A percentile compares a stretch with the other conserved stretches of the same genome.
Evolutionary conservation across 2,888 invertebrate genomes (phyloP).

Genomic region (Nomada ferruginata): DNA sequence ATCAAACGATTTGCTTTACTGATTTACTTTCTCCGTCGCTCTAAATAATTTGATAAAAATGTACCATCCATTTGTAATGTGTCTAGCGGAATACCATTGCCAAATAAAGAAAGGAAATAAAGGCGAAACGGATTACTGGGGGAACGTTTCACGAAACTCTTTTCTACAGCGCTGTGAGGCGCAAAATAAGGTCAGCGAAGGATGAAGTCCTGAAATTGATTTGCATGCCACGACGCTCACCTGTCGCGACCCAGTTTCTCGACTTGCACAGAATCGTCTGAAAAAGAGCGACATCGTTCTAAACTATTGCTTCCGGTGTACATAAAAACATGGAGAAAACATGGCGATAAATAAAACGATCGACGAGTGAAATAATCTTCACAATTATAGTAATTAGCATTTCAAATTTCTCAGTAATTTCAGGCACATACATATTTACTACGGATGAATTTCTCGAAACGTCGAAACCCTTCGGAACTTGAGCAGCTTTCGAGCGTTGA

Average conservation of each 20-base stretch:
- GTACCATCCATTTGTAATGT: neutral
- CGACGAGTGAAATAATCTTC: constrained; percentile 7
- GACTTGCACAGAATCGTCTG: constrained; percentile 21
- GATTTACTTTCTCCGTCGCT: neutral
- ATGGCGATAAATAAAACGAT: constrained; percentile 5
- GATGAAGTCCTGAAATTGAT: constrained; percentile 59
- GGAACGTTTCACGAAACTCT: constrained; percentile 1
- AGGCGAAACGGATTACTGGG: neutral
- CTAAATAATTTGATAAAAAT: neutral
- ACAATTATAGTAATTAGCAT: constrained; percentile 39
- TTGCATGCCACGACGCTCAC: constrained; percentile 53
- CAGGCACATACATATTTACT: no score
- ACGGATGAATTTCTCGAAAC: no score
- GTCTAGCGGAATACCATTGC: neutral
- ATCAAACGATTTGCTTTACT: no score
- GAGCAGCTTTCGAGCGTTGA: no score
- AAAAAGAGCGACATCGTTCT: constrained; percentile 18
- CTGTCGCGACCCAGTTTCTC: constrained; percentile 54
- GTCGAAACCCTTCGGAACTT: no score
- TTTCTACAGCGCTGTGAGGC: constrained; percentile 2
- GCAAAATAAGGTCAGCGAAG: constrained; percentile 41
- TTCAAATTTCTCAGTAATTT: neutral
- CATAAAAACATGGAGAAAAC: constrained; percentile 7
- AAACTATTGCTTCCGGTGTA: constrained; percentile 20
- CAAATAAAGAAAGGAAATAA: neutral